These are phyloP conservation scores for Cerceris ruficornis DNA, from an alignment of 2,888 invertebrate genomes.

Conservation along the genomic window DNA sequence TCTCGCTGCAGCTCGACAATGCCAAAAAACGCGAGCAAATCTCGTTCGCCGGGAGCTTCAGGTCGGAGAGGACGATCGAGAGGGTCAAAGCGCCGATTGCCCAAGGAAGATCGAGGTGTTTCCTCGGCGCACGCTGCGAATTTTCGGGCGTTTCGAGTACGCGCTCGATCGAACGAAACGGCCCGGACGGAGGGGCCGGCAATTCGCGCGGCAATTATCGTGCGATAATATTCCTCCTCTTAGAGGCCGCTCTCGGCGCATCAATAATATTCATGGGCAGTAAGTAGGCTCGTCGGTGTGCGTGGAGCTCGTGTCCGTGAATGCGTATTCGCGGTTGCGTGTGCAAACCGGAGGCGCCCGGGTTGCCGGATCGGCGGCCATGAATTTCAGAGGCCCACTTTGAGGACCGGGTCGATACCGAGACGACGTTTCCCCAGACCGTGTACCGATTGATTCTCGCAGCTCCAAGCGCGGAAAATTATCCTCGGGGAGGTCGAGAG, in stretches of 20 bases:
- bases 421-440: neutral
- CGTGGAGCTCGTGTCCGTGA: neutral
- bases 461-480: no score
- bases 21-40: no score
- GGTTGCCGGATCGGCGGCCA: slow-evolving; percentile 35
- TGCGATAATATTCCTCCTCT: slow-evolving; percentile 58
- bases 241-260: slow-evolving; percentile 57
- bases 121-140: no score
- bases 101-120: no score
- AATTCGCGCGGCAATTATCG: slow-evolving; percentile 62
- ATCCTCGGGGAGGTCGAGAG: no score
- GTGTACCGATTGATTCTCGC: no score
- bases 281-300: slow-evolving; percentile 37
- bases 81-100: no score
- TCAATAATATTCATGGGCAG: slow-evolving; percentile 64
- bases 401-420: slow-evolving; percentile 49
- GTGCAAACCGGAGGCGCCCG: neutral
- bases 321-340: neutral
- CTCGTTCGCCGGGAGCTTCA: no score
- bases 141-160: neutral
- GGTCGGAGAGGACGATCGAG: no score
- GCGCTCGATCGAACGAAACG: slow-evolving; percentile 42
- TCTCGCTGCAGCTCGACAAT: no score
- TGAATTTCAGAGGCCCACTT: slow-evolving; percentile 51
- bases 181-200: slow-evolving; percentile 37